Evolutionary conservation across 92 coral and sea anemone genomes (phyloP), one percentile per base, ranked within the genome.

Genomic region (Scolanthus callimorphus): DNA sequence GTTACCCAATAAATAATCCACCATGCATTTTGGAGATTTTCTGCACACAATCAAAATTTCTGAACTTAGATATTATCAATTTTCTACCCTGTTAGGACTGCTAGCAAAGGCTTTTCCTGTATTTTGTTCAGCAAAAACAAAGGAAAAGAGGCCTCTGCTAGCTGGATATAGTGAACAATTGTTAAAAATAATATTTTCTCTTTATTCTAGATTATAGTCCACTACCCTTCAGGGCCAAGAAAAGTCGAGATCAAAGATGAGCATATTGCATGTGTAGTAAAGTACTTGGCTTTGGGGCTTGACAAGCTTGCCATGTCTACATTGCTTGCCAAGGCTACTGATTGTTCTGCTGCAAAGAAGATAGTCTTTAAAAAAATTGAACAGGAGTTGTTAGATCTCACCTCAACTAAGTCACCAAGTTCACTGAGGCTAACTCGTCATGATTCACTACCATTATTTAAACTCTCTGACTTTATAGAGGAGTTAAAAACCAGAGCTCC

Each of bases 401-500:
- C 8, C 41, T 34, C 41, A 34, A 34, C 41, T 34, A 34, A 34
- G 41, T 34, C 41, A 34, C 41, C 41, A 6, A 34, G 78, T 62
- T 25, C 59, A 10, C 70, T 62, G 4, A 31, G 57, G 53, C 55
- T 39, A 27, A 71, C 49, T 20, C 44, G 39, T 38, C 78, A 60
- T 50, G 49, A 71, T 51, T 20, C 20, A 25, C 45, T 71, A 54
- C 46, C 78, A 17, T 48, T 28, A 51, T 71, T 71, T 45, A 50
- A 49, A 23, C 38, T 71, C 41, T 11, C 58, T 31, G 71, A 62
- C 23, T 71, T 71, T 71, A 46, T 31, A 15, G 68, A 62, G 60
- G 78, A 71, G 57, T 60, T 62, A 1, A 49, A 43, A 11, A 49
- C 55, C 43, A 71, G 38, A 38, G 78, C 78, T 27, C 78, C 78